Base-by-base conservation (phyloP, 2,113 vertebrate genomes). In the Xiphophorus couchianus region DNA sequence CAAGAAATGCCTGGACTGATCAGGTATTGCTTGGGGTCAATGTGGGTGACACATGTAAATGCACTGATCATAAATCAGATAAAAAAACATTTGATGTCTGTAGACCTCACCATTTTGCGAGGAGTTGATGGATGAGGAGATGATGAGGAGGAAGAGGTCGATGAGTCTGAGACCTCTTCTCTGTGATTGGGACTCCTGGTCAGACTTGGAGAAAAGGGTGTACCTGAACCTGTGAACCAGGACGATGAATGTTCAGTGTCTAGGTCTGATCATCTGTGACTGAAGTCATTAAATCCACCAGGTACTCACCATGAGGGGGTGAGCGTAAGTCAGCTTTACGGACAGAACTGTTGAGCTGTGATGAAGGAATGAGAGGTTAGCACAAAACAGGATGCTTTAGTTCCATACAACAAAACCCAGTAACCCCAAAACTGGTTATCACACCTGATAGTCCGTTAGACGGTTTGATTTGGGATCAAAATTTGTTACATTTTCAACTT, bases 281-380 rank as follows among this genome's bases (percentile, higher is more conserved):
- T 30, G 63, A 7, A 66, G 13, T 31, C 12, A 48, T n/a, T 74
- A 77, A 70, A 54, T 61, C 68, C 39, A 67, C 25, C 51, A 76
- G 25, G 2, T 7, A 74, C 82, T 86, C 73, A 89, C 87, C 84
- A n/a, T 22, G 44, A 74, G 71, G 81, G 81, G 66, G 80, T 35
- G 54, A 54, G 14, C 79, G 5, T 39, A n/a, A 73, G 62, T 28
- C 4, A 6, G 42, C 19, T 54, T 48, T 73, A 39, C 48, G 73
- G 28, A 29, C 48, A 3, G 73, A 39, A 66, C 19, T 71, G 48
- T n/a, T 33, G 30, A 2, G 69, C 73, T 54, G 78, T 17, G 83
- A 66, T 33, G 37, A 78, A 73, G 1, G 4, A 17, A 66, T 58
- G 7, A 48, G 19, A 66, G 60, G 25, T 1, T n/a, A 48, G 54